phyloP scores from a whole-genome alignment of 2,888 invertebrate species.

The Hydrotaea cyrtoneurina region DNA sequence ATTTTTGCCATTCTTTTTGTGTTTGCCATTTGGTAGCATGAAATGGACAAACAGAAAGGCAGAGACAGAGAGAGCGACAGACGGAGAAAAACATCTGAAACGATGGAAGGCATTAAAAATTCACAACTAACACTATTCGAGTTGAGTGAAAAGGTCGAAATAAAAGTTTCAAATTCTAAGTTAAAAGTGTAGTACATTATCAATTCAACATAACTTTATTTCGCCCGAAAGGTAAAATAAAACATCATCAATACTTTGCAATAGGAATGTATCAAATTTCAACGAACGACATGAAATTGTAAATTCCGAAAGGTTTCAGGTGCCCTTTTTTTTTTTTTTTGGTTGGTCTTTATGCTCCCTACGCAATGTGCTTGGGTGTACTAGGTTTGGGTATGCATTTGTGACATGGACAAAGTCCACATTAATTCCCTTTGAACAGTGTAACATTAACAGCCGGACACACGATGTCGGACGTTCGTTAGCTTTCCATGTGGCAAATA shows the following conservation, averaged over 20 bases:
- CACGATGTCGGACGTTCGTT: too few species aligned
- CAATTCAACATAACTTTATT: slow-evolving; percentile 43
- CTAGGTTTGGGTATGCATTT: background rate
- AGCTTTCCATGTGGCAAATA: too few species aligned
- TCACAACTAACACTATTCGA: slow-evolving; percentile 11
- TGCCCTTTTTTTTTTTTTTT: background rate
- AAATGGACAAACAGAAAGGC: background rate
- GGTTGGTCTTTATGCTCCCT: background rate
- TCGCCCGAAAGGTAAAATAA: slow-evolving; percentile 28
- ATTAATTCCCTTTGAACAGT: too few species aligned
- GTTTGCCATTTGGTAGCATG: too few species aligned
- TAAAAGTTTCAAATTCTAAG: slow-evolving; percentile 40
- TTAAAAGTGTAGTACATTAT: slow-evolving; percentile 34
- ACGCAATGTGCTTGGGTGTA: background rate
- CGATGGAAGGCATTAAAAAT: slow-evolving; percentile 4
- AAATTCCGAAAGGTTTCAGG: slow-evolving; percentile 44
- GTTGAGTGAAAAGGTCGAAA: slow-evolving; percentile 31
- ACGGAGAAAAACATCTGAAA: too few species aligned
- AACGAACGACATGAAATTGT: slow-evolving; percentile 16
- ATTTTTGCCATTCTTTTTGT: slow-evolving; percentile 15
- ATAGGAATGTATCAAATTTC: slow-evolving; percentile 53
- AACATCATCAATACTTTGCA: slow-evolving; percentile 11
- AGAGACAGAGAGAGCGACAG: too few species aligned
- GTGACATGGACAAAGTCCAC: too few species aligned
- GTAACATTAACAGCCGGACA: too few species aligned